Evolutionary conservation across 53 echinoderm and acorn worm species (phyloP).

Genomic region (Astropecten irregularis): DNA sequence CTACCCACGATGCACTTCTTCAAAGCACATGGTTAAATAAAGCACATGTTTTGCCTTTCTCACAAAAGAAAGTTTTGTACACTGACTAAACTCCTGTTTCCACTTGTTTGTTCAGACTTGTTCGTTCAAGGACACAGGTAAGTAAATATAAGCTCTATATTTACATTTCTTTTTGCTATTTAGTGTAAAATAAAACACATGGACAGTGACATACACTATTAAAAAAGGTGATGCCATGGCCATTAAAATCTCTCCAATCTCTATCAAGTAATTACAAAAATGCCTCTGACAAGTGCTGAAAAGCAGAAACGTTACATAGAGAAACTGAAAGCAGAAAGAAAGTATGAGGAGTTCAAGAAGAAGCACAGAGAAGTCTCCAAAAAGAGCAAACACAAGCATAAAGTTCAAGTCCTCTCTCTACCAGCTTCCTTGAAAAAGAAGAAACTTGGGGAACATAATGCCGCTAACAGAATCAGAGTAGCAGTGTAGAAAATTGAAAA

Average conservation of each 20-base stretch:
- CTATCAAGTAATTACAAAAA: background rate
- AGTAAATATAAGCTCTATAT: background rate
- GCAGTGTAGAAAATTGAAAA: slow-evolving; percentile 16
- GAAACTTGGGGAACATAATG: background rate
- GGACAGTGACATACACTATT: too few relatives aligned
- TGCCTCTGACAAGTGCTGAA: background rate
- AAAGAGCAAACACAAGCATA: background rate
- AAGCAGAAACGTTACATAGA: background rate
- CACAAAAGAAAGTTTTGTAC: background rate
- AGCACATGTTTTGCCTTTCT: background rate
- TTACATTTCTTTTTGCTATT: too few relatives aligned
- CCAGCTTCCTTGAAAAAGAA: background rate
- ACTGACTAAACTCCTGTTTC: background rate
- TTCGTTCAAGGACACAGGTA: background rate
- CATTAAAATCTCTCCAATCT: too few relatives aligned
- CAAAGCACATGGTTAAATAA: background rate
- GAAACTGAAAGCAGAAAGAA: background rate
- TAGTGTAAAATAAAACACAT: too few relatives aligned
- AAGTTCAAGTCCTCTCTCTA: background rate
- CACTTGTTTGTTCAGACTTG: background rate
- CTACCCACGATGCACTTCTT: slow-evolving; percentile 1
- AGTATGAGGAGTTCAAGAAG: slow-evolving; percentile 1
- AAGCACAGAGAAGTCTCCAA: background rate
- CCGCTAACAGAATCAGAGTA: background rate
- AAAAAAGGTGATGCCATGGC: too few relatives aligned